Conservation (phyloP, 2,113 vertebrate species). For the Myiozetetes cayanensis region DNA sequence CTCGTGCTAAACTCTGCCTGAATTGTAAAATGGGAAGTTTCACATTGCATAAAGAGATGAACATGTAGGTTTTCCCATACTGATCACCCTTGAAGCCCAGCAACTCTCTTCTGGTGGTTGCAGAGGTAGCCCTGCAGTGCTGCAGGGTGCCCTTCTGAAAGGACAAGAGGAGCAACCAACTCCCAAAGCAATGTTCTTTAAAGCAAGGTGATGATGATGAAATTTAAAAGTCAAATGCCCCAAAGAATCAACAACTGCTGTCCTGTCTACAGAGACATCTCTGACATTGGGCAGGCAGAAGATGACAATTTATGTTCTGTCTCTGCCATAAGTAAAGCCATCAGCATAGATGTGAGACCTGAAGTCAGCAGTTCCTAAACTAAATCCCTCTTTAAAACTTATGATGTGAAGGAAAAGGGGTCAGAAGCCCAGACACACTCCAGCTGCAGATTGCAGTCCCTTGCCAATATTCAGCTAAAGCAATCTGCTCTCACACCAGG, state of each 20-base stretch:
- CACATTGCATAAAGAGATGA: not conserved
- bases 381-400: not conserved
- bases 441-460: not conserved
- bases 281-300: not conserved
- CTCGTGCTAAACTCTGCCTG: not conserved
- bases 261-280: not conserved
- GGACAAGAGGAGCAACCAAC: not conserved
- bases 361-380: conserved; percentile 6
- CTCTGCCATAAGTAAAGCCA: not conserved
- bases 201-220: not conserved
- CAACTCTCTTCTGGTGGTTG: not conserved
- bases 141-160: not conserved
- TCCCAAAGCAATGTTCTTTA: not conserved
- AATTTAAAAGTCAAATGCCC: conserved; percentile 22
- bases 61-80: not conserved
- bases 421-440: not conserved
- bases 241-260: not conserved
- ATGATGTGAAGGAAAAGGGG: not conserved
- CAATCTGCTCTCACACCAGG: not conserved
- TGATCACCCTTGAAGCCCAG: not conserved
- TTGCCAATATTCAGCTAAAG: not conserved
- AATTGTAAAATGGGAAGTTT: not conserved
- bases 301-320: not conserved
- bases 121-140: not conserved
- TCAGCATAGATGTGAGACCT: not conserved